These are phyloP conservation scores for Callocephalon fimbriatum DNA, from an alignment of 2,113 vertebrate genomes.

Conservation along the genomic window DNA sequence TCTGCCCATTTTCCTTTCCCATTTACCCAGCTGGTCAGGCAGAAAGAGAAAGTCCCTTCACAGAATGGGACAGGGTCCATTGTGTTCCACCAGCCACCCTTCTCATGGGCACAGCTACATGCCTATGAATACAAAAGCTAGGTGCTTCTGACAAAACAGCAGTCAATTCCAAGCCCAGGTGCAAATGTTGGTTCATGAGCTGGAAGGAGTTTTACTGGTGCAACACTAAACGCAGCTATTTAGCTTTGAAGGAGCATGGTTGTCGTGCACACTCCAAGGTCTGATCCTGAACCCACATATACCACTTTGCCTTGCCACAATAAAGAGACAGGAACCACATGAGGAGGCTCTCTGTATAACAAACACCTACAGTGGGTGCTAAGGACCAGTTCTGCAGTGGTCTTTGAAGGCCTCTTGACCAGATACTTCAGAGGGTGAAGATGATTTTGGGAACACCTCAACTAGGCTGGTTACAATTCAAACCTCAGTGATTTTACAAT, in stretches of 20 bases:
- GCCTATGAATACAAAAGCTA: not conserved
- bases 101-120: not conserved
- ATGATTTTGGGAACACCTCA: not conserved
- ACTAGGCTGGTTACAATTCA: no score
- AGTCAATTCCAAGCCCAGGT: not conserved
- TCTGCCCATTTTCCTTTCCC: not conserved
- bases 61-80: not conserved
- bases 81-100: not conserved
- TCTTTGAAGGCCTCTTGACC: not conserved
- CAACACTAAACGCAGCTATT: rapidly evolving
- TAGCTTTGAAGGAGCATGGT: not conserved
- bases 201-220: not conserved
- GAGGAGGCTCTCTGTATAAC: not conserved
- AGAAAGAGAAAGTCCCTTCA: not conserved
- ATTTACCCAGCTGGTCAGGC: not conserved
- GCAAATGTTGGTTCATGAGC: rapidly evolving
- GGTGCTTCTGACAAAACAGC: not conserved
- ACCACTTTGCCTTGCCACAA: not conserved
- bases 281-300: rapidly evolving
- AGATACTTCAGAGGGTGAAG: not conserved
- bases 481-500: no score
- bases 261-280: not conserved
- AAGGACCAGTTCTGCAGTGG: not conserved
- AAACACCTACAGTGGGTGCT: rapidly evolving
- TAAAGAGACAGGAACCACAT: not conserved